A percentile compares a stretch with the other conserved stretches of the same genome.
Conservation (phyloP, 2,113 vertebrate species). For the Macroglossus sobrinus region DNA sequence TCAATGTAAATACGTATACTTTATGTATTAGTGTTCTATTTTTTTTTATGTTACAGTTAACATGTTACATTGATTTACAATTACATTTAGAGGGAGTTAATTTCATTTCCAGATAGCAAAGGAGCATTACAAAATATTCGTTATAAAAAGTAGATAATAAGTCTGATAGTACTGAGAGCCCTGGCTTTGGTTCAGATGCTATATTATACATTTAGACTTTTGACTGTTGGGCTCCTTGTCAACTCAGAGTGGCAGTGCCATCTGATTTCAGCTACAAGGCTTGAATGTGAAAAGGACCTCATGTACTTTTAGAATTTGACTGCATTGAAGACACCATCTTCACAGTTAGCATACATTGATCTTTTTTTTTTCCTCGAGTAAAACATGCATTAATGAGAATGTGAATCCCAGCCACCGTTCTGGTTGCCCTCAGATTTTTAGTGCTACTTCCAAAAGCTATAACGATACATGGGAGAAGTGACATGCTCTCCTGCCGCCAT, state of each 20-base stretch:
- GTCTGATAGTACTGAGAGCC: background rate
- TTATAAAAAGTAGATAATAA: background rate
- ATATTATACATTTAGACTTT: background rate
- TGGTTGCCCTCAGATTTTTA: background rate
- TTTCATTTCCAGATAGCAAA: background rate
- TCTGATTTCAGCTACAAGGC: background rate
- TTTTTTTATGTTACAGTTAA: background rate
- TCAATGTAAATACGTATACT: background rate
- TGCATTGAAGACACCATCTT: background rate
- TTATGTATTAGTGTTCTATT: background rate
- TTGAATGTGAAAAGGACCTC: background rate
- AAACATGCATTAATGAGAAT: background rate
- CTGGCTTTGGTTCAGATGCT: background rate
- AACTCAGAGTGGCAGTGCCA: background rate
- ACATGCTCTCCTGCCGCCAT: background rate
- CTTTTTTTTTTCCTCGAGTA: background rate
- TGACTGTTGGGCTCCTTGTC: background rate
- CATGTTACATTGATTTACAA: background rate
- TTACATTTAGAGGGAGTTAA: background rate
- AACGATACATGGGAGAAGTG: background rate
- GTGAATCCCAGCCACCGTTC: background rate
- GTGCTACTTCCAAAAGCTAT: background rate
- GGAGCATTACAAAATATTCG: background rate
- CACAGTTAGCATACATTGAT: background rate
- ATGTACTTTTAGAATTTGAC: background rate